Evolutionary conservation across 2,113 vertebrate species (phyloP), one percentile per base, ranked within the genome.

Genomic region (Onychostruthus taczanowskii): DNA sequence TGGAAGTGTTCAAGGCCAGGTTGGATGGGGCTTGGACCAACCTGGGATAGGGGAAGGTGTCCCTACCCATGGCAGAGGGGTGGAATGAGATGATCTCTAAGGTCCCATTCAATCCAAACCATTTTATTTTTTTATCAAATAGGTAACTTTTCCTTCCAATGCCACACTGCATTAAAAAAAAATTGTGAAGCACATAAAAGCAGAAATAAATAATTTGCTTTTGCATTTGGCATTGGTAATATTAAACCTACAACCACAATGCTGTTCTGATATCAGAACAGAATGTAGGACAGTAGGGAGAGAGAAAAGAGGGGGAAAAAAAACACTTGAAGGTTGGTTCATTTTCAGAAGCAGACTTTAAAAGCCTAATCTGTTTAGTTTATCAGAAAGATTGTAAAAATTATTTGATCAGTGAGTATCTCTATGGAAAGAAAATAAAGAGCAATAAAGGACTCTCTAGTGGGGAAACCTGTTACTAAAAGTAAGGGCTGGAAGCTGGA

Each of bases 271-370:
- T 50, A 35, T 37, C 19, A 35, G 14, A 62, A 53, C 4, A 53
- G 62, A 68, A 87, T 16, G 28, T 16, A 58, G 62, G 77, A 62
- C 13, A 56, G n/a, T 0, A 61, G 12, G 12, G 17, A 79, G 33
- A 6, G 7, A 59, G 9, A 66, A 69, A 58, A 61, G 11, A 14
- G 6, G 3, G 2, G 7, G 2, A 4, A 3, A 4, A 4, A 9
- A 27, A 16, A 7, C 41, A 41, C 15, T 7, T 24, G 37, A 62
- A 50, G 15, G 19, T 13, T 66, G 33, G 28, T 74, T 14, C 39
- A 56, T 72, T 79, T 83, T 66, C 22, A 79, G 66, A 47, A 31
- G 68, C 9, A 70, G 24, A 24, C 8, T 74, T 89, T 26, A 68
- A 72, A 82, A 84, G 49, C 12, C 59, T 53, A 28, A 89, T 44